Percentiles rank a stretch among this genome's conserved stretches.
Conservation (phyloP, 2,113 vertebrate genomes). For the Ctenomys sociabilis region DNA sequence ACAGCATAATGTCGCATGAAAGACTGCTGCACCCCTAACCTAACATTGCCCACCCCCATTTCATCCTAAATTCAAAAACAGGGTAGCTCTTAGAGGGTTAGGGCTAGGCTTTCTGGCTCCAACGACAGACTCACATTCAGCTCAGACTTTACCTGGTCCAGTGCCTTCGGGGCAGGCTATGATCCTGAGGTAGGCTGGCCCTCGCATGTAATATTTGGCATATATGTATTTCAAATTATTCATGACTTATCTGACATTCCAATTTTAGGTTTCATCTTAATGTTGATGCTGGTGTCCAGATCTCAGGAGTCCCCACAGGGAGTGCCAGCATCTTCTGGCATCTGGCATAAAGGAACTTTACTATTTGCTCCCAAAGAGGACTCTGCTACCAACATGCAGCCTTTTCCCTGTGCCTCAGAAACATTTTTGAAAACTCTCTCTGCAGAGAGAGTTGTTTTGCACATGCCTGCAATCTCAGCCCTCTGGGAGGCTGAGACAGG, state of each 20-base stretch:
- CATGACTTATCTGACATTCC: constrained; percentile 17
- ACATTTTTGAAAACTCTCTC: neutral
- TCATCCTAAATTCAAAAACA: constrained; percentile 21
- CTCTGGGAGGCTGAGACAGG: neutral
- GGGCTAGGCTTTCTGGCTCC: neutral
- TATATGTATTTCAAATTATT: neutral
- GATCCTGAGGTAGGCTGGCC: neutral
- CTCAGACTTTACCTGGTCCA: neutral
- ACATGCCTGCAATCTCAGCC: neutral
- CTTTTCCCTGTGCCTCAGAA: neutral
- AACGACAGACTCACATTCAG: neutral
- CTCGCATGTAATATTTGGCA: neutral
- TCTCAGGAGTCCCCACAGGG: neutral
- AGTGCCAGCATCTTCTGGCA: neutral
- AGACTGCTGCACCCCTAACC: neutral
- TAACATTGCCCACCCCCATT: constrained; percentile 3
- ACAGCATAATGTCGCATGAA: neutral
- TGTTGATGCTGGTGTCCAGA: neutral
- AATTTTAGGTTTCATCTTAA: constrained; percentile 26
- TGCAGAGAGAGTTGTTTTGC: neutral
- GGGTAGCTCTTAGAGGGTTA: neutral
- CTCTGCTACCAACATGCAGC: neutral
- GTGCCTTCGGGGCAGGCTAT: neutral
- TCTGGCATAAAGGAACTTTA: neutral
- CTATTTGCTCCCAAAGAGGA: neutral